Base-by-base conservation (phyloP, 2,888 invertebrate species). In the Tubulanus polymorphus region DNA sequence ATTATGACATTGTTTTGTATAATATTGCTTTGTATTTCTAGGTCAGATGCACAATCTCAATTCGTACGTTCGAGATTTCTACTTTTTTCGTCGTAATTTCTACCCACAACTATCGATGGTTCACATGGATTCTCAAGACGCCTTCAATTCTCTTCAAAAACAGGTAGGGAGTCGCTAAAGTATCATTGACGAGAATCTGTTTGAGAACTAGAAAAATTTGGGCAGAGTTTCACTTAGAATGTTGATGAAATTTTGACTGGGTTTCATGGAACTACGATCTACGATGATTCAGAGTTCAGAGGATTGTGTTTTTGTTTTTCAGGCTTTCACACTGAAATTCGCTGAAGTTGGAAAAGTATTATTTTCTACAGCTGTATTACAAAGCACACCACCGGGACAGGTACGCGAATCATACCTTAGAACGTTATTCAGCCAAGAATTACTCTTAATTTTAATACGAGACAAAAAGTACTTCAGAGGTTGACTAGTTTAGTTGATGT, bases 21-120 rank as follows among this genome's bases (percentile, higher is more conserved):
- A n/a, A n/a, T n/a, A n/a, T n/a, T n/a, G n/a, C n/a, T n/a, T n/a
- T n/a, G n/a, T 52, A 27, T 56, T 64, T 65, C 0, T 78, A 96
- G 96, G 90, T 80, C 93, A 95, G 85, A 95, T 99, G 72, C 92
- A 96, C 75, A 95, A 95, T 78, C 89, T 94, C 0, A 88, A 89
- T 63, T 89, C 93, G 56, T 97, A 94, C 79, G 97, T 99, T 0
- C 85, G 99, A 41, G 99, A 99, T 76, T 90, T 87, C 75, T 93
- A 93, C 78, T 93, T 92, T 81, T 93, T 93, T 82, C 93, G 94
- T 74, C 86, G 99, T 15, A 94, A 96, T 0, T 94, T 96, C 76
- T 97, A 99, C 79, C 99, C 99, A 0, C 97, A 99, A 76, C 82
- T 99, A 46, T 91, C 92, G 57, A 81, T 99, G 58, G 88, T 95